Evolutionary conservation across 1,140 invertebrate species (phyloP).

Genomic region (Antheraea pernyi): DNA sequence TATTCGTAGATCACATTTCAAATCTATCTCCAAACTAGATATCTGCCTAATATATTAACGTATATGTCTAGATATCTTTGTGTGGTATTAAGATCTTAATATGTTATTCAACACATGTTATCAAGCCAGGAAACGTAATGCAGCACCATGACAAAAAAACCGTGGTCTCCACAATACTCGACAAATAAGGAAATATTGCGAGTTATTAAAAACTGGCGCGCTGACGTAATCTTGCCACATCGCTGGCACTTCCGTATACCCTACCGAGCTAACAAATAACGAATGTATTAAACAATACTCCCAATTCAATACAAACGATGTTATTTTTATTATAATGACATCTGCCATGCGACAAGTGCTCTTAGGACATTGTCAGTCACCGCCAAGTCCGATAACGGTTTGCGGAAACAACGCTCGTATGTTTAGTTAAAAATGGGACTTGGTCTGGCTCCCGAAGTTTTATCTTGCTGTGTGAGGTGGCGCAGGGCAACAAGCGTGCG

Average conservation of each 20-base stretch:
- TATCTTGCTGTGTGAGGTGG: conserved; percentile 64
- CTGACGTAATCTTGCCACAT: conserved; percentile 65
- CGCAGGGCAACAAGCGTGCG: conserved; percentile 33
- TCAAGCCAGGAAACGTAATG: conserved; percentile 18
- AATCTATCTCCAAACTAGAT: neutral
- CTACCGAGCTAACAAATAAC: conserved; percentile 34
- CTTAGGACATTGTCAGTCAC: conserved; percentile 24
- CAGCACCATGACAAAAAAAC: conserved; percentile 23
- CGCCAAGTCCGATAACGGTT: conserved; percentile 44
- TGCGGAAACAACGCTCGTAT: conserved; percentile 52
- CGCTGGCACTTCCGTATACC: conserved; percentile 68
- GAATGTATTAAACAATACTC: conserved; percentile 19
- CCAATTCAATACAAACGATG: conserved; percentile 14
- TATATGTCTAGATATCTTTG: neutral
- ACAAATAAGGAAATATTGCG: conserved; percentile 70
- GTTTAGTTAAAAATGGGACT: conserved; percentile 69
- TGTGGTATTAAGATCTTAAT: neutral
- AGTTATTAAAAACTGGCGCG: conserved; percentile 73
- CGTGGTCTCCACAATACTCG: conserved; percentile 34
- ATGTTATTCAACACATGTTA: neutral
- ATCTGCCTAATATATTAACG: neutral
- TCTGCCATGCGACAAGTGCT: conserved; percentile 19
- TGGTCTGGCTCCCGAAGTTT: conserved; percentile 69
- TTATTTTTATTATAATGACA: conserved; percentile 10
- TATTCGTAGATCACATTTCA: conserved; percentile 8